Conservation (phyloP, 2,113 vertebrate species). For the Smithornis capensis region DNA sequence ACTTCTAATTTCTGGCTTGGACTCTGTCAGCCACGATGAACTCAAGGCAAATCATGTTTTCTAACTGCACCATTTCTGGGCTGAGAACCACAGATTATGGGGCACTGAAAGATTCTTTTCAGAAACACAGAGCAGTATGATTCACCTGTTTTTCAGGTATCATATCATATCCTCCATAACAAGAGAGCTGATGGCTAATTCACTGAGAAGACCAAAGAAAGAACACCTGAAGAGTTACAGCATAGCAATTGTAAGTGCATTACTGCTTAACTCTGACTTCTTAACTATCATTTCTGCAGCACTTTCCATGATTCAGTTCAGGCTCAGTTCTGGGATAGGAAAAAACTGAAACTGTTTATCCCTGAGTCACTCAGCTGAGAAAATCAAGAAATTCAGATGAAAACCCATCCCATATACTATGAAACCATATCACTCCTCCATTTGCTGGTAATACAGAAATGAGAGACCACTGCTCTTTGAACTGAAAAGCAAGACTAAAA, state of each 20-base stretch:
- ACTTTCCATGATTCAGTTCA: background rate
- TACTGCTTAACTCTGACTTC: background rate
- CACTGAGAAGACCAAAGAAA: background rate
- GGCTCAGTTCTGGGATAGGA: background rate
- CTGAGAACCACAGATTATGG: background rate
- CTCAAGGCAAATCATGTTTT: background rate
- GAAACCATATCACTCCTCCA: background rate
- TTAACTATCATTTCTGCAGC: background rate
- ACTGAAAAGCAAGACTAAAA: background rate
- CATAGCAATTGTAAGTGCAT: background rate
- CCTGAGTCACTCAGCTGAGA: background rate
- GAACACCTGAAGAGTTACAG: background rate
- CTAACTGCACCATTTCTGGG: background rate
- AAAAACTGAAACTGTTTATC: background rate
- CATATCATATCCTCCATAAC: background rate
- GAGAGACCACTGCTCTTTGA: background rate
- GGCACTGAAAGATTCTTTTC: constrained; percentile 30
- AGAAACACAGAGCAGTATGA: background rate
- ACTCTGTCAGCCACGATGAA: constrained; percentile 22
- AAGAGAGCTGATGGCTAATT: background rate
- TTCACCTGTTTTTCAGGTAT: constrained; percentile 14
- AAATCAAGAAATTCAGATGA: background rate
- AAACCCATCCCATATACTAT: background rate
- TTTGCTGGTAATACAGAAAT: background rate
- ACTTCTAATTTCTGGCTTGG: constrained; percentile 27